Evolutionary conservation across 2,888 invertebrate species (phyloP).

Genomic region (Mimumesa dahlbomi): DNA sequence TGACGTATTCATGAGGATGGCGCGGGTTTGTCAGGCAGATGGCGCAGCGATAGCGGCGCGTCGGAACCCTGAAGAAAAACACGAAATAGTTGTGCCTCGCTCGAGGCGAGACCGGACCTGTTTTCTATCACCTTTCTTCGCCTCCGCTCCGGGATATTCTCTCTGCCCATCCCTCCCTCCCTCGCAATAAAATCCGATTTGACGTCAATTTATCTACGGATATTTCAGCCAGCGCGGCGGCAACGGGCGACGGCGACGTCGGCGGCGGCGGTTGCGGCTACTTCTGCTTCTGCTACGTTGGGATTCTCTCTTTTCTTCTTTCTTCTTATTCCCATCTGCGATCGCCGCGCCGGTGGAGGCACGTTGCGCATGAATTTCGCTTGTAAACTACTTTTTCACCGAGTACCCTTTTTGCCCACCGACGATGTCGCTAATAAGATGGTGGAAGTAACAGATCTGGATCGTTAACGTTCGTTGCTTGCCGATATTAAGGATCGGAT

Average conservation of each 20-base stretch:
- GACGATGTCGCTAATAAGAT: slow-evolving; percentile 56
- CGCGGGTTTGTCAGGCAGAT: slow-evolving; percentile 74
- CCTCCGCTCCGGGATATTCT: slow-evolving; percentile 53
- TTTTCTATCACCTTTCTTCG: slow-evolving; percentile 79
- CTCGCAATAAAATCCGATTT: slow-evolving; percentile 78
- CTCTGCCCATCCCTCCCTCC: slow-evolving; percentile 24
- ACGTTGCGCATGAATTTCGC: slow-evolving; percentile 62
- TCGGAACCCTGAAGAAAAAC: slow-evolving; percentile 74
- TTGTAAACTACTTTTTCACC: slow-evolving; percentile 48
- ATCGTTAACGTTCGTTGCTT: slow-evolving; percentile 46
- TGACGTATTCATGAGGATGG: slow-evolving; percentile 78
- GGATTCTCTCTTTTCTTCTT: slow-evolving; percentile 47
- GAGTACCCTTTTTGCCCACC: slow-evolving; percentile 34
- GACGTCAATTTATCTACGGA: slow-evolving; percentile 78
- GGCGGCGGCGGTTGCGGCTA: slow-evolving; percentile 21
- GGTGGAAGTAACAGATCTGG: slow-evolving; percentile 55
- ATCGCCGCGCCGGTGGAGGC: slow-evolving; percentile 17
- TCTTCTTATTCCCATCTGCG: slow-evolving; percentile 33
- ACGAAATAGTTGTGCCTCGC: slow-evolving; percentile 77
- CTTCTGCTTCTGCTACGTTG: too few species aligned
- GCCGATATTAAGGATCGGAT: slow-evolving; percentile 47
- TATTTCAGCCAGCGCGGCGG: slow-evolving; percentile 66
- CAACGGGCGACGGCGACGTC: slow-evolving; percentile 1
- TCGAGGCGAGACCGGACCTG: slow-evolving; percentile 78
- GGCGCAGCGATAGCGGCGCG: slow-evolving; percentile 74